Conservation (phyloP, 2,888 invertebrate species). For the Laothoe populi region DNA sequence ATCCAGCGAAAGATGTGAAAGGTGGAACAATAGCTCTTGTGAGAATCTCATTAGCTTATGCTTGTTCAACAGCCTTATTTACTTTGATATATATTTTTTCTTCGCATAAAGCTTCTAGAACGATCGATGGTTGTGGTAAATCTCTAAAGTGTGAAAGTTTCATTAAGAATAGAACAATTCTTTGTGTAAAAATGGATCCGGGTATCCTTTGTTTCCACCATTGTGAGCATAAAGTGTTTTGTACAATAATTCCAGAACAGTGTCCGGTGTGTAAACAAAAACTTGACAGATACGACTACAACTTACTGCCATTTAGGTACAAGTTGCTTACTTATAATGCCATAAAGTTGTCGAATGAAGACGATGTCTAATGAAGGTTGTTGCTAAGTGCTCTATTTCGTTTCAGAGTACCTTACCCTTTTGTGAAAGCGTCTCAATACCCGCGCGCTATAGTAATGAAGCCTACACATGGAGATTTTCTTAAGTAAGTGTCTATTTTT, state of each 20-base stretch:
- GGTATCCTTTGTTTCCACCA: conserved; percentile 96
- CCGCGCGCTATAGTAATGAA: conserved; percentile 93
- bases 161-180: conserved; percentile 55
- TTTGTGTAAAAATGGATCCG: conserved; percentile 86
- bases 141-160: conserved; percentile 46
- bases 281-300: conserved; percentile 85
- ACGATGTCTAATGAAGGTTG: conserved; percentile 47
- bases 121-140: conserved; percentile 37
- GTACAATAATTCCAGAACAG: conserved; percentile 89
- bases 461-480: conserved; percentile 94
- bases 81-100: conserved; percentile 44
- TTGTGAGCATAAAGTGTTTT: conserved; percentile 93
- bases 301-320: conserved; percentile 91
- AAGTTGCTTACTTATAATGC: conserved; percentile 23
- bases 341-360: too few species aligned
- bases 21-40: conserved; percentile 56
- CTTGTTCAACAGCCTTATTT: conserved; percentile 56
- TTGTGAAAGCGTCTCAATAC: conserved; percentile 91
- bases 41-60: conserved; percentile 59
- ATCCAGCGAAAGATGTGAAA: conserved; percentile 52
- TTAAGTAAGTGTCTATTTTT: conserved; percentile 86
- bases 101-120: conserved; percentile 45
- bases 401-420: conserved; percentile 93
- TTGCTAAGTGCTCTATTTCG: conserved; percentile 63
- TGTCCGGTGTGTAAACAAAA: conserved; percentile 91